Conservation (phyloP, 2,797 vertebrate genomes). For the Rhynchotus rufescens region DNA sequence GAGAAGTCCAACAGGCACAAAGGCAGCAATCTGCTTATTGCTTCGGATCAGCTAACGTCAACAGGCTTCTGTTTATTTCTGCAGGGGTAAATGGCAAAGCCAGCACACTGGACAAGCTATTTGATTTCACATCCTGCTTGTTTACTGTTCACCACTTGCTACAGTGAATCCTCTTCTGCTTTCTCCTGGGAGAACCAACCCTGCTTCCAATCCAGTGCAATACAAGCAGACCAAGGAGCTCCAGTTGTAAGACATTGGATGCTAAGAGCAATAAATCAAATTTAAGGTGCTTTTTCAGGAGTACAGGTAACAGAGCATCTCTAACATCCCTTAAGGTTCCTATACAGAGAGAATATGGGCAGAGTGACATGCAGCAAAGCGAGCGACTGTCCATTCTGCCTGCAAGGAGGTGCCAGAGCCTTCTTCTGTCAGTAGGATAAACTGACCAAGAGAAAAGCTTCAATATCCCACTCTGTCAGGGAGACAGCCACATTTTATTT, state of each 20-base stretch:
- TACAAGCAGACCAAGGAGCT: neutral
- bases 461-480: conserved; percentile 64
- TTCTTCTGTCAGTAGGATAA: conserved; percentile 45
- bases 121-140: neutral
- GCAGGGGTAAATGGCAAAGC: neutral
- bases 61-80: neutral
- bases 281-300: neutral
- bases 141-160: neutral
- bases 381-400: neutral
- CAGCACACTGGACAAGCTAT: neutral
- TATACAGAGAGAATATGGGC: neutral
- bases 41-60: neutral
- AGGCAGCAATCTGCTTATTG: neutral
- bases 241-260: neutral
- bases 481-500: conserved; percentile 66
- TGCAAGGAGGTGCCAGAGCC: neutral
- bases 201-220: neutral
- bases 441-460: conserved; percentile 68
- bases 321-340: neutral
- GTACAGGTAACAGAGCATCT: neutral
- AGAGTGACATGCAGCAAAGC: neutral
- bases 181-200: neutral
- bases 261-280: neutral
- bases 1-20: neutral
- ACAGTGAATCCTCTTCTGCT: neutral